Evolutionary conservation across 2,888 invertebrate species (phyloP).

Genomic region (Eristalis pertinax): DNA sequence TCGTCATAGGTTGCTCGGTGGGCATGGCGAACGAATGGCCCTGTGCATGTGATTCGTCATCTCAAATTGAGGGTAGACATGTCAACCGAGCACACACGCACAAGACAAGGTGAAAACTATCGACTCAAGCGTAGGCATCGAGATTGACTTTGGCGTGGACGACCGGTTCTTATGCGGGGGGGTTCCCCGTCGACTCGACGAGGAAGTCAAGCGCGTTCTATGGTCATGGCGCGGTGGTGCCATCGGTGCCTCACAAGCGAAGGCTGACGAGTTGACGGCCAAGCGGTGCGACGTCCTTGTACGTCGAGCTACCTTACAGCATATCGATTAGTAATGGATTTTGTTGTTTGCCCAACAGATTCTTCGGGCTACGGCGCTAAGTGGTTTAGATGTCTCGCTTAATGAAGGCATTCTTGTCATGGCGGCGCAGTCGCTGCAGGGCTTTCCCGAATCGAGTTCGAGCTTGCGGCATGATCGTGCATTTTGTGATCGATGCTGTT

Average conservation of each 20-base stretch:
- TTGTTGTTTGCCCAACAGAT: neutral
- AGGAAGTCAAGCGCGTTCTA: slow-evolving; percentile 1
- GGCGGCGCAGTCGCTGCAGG: slow-evolving; percentile 6
- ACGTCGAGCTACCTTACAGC: neutral
- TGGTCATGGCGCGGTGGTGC: neutral
- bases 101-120: slow-evolving; percentile 51
- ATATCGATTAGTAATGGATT: neutral
- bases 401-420: slow-evolving; percentile 4
- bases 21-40: neutral
- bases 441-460: neutral
- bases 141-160: slow-evolving; percentile 5
- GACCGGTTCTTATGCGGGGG: slow-evolving; percentile 28
- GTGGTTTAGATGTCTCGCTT: slow-evolving; percentile 2
- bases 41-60: slow-evolving; percentile 62
- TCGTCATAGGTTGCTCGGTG: slow-evolving; percentile 11
- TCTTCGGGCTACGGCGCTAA: neutral
- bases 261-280: neutral
- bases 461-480: slow-evolving; percentile 6
- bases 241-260: slow-evolving; percentile 2
- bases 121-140: slow-evolving; percentile 23
- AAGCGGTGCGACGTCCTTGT: neutral
- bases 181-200: neutral
- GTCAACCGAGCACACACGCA: slow-evolving; percentile 34
- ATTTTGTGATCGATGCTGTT: neutral
- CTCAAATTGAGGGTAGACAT: slow-evolving; percentile 53